Conservation (phyloP, 2,797 vertebrate species). For the Simalia tracyae region DNA sequence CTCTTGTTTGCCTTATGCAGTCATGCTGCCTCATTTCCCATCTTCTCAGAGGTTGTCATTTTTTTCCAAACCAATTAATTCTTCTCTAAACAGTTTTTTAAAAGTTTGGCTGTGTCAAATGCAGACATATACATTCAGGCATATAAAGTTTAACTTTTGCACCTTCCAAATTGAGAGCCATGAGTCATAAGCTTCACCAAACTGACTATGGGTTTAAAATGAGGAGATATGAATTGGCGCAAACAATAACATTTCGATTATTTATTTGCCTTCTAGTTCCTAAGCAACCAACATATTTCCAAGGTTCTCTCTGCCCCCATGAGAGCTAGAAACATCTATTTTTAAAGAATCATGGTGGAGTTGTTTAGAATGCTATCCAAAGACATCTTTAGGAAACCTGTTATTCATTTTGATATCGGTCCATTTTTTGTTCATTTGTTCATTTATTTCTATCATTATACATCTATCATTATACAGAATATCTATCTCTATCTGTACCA, state of each 20-base stretch:
- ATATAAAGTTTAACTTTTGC: constrained; percentile 1
- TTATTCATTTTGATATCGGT: background rate
- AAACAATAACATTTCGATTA: background rate
- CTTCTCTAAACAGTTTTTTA: background rate
- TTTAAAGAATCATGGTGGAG: background rate
- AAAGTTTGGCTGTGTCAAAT: background rate
- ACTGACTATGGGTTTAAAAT: background rate
- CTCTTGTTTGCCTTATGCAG: background rate
- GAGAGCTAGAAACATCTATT: background rate
- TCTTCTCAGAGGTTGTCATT: background rate
- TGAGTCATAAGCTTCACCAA: background rate
- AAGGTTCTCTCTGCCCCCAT: background rate
- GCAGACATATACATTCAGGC: background rate
- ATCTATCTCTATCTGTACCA: background rate
- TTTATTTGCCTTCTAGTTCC: background rate
- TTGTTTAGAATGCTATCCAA: background rate
- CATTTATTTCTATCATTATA: background rate
- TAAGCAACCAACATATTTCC: background rate
- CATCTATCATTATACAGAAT: too few relatives aligned
- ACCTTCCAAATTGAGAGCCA: background rate
- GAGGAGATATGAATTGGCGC: background rate
- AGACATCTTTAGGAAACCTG: background rate
- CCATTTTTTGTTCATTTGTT: background rate
- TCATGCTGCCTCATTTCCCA: background rate
- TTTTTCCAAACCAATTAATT: constrained; percentile 5